These are phyloP conservation scores for Megaleporinus macrocephalus DNA, from an alignment of 2,113 vertebrate genomes.

Conservation along the genomic window DNA sequence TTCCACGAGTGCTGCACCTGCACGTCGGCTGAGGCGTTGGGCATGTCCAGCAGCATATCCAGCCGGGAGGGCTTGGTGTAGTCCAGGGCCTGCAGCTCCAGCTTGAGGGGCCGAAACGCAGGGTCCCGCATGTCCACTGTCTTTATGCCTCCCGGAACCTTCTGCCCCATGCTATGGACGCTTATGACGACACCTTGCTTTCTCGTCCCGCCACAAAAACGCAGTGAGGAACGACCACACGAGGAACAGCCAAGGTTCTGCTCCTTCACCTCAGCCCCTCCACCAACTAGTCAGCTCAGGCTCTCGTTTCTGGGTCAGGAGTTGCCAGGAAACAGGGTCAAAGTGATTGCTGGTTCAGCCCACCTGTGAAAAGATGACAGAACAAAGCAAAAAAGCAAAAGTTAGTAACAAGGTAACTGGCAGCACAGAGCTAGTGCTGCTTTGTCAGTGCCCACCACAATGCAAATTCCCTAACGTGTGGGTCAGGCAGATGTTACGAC, in stretches of 20 bases:
- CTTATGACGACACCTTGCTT: slow-evolving; percentile 51
- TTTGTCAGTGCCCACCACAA: background rate
- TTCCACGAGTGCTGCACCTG: slow-evolving; percentile 96
- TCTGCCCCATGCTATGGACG: slow-evolving; percentile 91
- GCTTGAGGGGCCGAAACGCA: slow-evolving; percentile 88
- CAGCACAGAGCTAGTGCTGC: background rate
- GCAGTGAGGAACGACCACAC: slow-evolving; percentile 61
- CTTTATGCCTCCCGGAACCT: slow-evolving; percentile 97
- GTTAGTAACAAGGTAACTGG: background rate
- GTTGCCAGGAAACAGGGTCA: slow-evolving; percentile 54
- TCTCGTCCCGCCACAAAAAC: slow-evolving; percentile 59
- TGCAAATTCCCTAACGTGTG: background rate
- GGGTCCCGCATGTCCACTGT: slow-evolving; percentile 97
- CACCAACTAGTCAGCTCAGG: slow-evolving; percentile 48
- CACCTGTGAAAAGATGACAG: slow-evolving; percentile 69
- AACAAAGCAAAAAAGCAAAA: slow-evolving; percentile 51
- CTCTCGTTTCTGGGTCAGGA: slow-evolving; percentile 18
- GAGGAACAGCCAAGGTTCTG: slow-evolving; percentile 54
- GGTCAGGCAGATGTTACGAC: slow-evolving; percentile 16
- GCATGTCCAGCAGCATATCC: slow-evolving; percentile 96
- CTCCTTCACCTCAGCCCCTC: slow-evolving; percentile 55
- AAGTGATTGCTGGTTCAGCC: slow-evolving; percentile 41
- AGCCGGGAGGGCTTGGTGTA: slow-evolving; percentile 92
- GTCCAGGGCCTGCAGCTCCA: slow-evolving; percentile 91
- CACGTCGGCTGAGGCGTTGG: slow-evolving; percentile 78